Base-by-base conservation (phyloP, 2,797 vertebrate species). In the Alouatta caraya region DNA sequence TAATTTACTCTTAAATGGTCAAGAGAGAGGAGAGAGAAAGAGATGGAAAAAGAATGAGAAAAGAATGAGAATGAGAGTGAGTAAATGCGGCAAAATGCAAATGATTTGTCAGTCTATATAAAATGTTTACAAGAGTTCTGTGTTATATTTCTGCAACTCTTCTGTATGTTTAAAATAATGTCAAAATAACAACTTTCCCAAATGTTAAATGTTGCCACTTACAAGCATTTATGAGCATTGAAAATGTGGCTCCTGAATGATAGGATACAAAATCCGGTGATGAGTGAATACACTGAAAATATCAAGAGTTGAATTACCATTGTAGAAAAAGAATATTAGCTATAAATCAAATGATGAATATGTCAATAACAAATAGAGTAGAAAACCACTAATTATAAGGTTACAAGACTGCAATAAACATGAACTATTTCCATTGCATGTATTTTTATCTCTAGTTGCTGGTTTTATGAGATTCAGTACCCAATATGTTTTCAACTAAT, bases 221-320 rank as follows among this genome's bases (percentile, higher is more conserved):
- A 5, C 0, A 46, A n/a, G 21, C 28, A 24, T 42, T 42, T 5
- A 19, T 48, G 8, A n/a, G 26, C 37, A 48, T 10, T 19, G 44
- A 30, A 24, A 57, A 73, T 7, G 26, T 21, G 21, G 15, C 33
- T 55, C 28, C 3, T 1, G 7, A 44, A 6, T n/a, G 15, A 37
- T 0, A 5, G 15, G 22, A 19, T 8, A 22, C 21, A 17, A 59
- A 81, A 70, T 8, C n/a, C 10, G 5, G 10, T 15, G 4, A 42
- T 19, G 24, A 70, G 12, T 0, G 0, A 21, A 21, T 4, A 21
- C 3, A 1, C 4, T 19, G 22, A 26, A 17, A 8, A 17, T 0
- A 15, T 0, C 1, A 19, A 33, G 42, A 5, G 8, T 14, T 19
- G n/a, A 42, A 19, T 0, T 8, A 28, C 7, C 5, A 6, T 79